A percentile compares a stretch with the other conserved stretches of the same genome.
Conservation (phyloP, 64 coral and sea anemone species). For the Stylophora pistillata region DNA sequence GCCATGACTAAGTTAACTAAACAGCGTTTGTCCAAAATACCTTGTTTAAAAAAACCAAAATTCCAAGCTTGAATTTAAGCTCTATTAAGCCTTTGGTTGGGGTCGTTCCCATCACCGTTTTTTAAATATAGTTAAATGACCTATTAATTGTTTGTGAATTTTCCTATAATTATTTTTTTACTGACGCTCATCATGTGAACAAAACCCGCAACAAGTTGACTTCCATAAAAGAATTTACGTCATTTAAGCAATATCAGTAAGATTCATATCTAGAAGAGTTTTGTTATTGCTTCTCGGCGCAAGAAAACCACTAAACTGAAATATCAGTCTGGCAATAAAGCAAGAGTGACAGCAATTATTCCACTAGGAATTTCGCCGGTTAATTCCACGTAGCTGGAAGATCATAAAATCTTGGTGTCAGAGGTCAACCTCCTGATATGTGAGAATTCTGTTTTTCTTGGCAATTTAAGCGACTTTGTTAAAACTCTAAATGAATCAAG, state of each 20-base stretch:
- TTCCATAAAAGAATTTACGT: slow-evolving; percentile 38
- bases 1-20: neutral
- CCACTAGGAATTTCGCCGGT: slow-evolving; percentile 15
- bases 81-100: neutral
- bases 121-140: neutral
- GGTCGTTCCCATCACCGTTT: neutral
- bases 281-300: neutral
- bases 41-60: neutral
- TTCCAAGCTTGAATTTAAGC: neutral
- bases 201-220: neutral
- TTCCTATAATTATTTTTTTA: neutral
- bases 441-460: slow-evolving; percentile 41
- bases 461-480: slow-evolving; percentile 13
- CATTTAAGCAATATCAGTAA: slow-evolving; percentile 30
- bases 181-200: neutral
- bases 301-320: neutral
- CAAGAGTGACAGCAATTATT: slow-evolving; percentile 16
- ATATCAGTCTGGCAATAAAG: neutral
- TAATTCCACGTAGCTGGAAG: neutral
- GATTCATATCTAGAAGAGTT: neutral
- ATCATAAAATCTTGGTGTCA: slow-evolving; percentile 8
- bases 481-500: neutral
- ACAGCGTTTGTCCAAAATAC: neutral
- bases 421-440: neutral
- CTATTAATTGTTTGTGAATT: neutral